Evolutionary conservation across 2,113 vertebrate species (phyloP).

Genomic region (Syrrhaptes paradoxus): DNA sequence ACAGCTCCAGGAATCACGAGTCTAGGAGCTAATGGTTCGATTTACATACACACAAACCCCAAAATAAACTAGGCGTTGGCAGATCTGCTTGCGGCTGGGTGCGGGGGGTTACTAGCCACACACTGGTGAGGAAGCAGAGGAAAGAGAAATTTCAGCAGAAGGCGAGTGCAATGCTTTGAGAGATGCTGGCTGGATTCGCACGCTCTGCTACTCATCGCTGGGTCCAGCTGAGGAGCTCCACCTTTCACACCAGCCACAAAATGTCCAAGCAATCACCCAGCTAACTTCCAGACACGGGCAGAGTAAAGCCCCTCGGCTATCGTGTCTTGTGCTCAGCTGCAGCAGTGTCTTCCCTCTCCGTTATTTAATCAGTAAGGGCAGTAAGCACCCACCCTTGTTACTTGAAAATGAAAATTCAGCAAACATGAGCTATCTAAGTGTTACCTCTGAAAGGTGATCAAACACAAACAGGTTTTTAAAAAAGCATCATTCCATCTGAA

Average conservation of each 20-base stretch:
- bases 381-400: not conserved
- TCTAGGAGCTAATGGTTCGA: not conserved
- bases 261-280: not conserved
- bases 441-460: conserved; percentile 58
- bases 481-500: not conserved
- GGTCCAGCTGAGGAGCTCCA: not conserved
- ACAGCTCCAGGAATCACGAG: not conserved
- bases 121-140: not conserved
- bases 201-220: accelerated
- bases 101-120: not conserved
- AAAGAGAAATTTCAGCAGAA: not conserved
- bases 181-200: not conserved
- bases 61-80: not conserved
- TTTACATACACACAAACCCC: not conserved
- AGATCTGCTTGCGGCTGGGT: not conserved
- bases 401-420: not conserved
- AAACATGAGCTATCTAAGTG: not conserved
- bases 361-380: not conserved
- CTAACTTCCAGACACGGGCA: not conserved
- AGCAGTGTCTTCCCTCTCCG: not conserved
- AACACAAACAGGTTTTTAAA: not conserved
- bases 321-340: not conserved
- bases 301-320: not conserved
- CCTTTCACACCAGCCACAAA: not conserved
- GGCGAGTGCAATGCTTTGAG: accelerated